Base-by-base conservation (phyloP, 2,888 invertebrate genomes). In the Xanthia icteritia region DNA sequence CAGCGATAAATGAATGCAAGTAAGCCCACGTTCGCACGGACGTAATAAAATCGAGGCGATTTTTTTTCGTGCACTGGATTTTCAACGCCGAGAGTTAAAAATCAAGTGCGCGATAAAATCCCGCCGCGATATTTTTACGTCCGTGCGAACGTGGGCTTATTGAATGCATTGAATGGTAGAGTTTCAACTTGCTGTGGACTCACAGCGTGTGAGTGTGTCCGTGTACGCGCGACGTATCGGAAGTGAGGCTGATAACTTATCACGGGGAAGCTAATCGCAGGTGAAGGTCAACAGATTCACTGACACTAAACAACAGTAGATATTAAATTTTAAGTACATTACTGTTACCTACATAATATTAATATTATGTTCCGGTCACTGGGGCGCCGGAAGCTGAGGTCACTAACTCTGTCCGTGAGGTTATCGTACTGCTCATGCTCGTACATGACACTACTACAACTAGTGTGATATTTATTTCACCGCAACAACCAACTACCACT, bases 261-360 rank as follows among this genome's bases (percentile, higher is more conserved):
- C 42, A 27, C 27, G 27, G 61, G 23, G 27, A 45, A 82, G 64
- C 45, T 69, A 39, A 70, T 61, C 60, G 45, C 82, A 69, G 68
- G 23, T 75, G 68, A 48, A 81, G 74, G 60, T 76, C 76, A 82
- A 65, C 54, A 56, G 60, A 78, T 72, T 78, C 51, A 56, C 64
- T 77, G 54, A 64, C 39, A 23, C 23, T 66, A 56, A 72, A 72
- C 66, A 64, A 51, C 23, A 56, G 27, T 36, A 73, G 20, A 13
- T 42, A 9, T 42, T 42, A 42, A 27, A 54, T 27, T 6, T 27
- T 31, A 42, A 36, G 72, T 54, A 71, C 73, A 23, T 64, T 20
- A 45, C 42, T 27, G 36, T 68, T 76, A n/a, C n/a, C n/a, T n/a
- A 54, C 45, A 15, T 27, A 79, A 61, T 27, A 31, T 31, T 27